phyloP scores from a whole-genome alignment of 2,888 invertebrate genomes.

The Dromius quadrimaculatus region DNA sequence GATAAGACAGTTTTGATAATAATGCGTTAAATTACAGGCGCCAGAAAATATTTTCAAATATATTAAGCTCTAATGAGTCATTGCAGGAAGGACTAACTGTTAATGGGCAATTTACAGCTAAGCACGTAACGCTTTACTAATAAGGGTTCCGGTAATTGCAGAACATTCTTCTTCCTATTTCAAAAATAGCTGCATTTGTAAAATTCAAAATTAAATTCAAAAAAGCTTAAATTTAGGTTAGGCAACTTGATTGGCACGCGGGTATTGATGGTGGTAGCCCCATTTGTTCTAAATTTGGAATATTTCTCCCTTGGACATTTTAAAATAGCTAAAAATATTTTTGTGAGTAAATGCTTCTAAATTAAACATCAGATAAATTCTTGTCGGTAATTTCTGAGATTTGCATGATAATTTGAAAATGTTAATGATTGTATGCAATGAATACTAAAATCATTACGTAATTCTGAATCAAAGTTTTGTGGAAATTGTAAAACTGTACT shows the following conservation, averaged over 20 bases:
- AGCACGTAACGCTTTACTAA: conserved; percentile 1
- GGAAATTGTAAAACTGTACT: conserved; percentile 2
- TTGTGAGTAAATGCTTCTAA: too few relatives aligned
- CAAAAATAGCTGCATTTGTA: too few relatives aligned
- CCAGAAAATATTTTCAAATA: neutral
- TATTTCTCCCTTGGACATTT: too few relatives aligned
- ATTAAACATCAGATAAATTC: neutral
- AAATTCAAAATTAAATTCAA: too few relatives aligned
- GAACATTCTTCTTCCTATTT: neutral
- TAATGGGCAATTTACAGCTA: neutral
- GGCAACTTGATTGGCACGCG: too few relatives aligned
- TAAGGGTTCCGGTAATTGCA: neutral
- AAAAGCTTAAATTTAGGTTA: too few relatives aligned
- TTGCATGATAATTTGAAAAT: neutral
- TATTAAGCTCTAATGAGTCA: neutral
- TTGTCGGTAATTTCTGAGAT: neutral
- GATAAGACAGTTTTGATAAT: too few relatives aligned
- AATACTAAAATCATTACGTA: neutral
- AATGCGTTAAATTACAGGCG: neutral
- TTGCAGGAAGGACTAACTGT: neutral
- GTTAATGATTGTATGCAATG: neutral
- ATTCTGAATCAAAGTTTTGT: neutral
- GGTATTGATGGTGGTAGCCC: too few relatives aligned
- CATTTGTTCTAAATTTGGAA: too few relatives aligned
- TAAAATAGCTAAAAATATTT: too few relatives aligned